phyloP scores from a whole-genome alignment of 2,888 invertebrate species.

The Perizoma affinitatum region DNA sequence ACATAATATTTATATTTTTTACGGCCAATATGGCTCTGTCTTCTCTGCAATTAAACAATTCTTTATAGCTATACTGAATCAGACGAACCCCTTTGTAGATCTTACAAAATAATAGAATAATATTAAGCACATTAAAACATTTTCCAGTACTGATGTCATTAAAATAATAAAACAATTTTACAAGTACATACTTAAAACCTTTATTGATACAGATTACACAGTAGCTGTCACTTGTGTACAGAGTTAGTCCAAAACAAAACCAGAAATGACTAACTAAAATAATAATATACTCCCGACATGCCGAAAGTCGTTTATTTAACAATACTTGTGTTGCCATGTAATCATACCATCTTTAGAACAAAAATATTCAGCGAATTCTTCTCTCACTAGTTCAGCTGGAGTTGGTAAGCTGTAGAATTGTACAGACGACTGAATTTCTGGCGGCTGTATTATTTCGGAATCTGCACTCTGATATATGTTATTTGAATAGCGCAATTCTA shows the following conservation, averaged over 20 bases:
- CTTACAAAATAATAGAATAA: slow-evolving; percentile 20
- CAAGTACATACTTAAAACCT: slow-evolving; percentile 24
- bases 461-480: slow-evolving; percentile 35
- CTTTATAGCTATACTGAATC: slow-evolving; percentile 15
- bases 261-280: slow-evolving; percentile 19
- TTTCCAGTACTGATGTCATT: slow-evolving; percentile 25
- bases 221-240: slow-evolving; percentile 24
- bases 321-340: slow-evolving; percentile 39
- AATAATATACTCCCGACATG: slow-evolving; percentile 19
- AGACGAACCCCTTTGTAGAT: slow-evolving; percentile 18
- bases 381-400: slow-evolving; percentile 39
- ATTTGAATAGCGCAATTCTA: slow-evolving; percentile 35
- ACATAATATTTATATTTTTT: slow-evolving; percentile 23
- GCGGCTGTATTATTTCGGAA: slow-evolving; percentile 36
- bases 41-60: slow-evolving; percentile 15
- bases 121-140: slow-evolving; percentile 23
- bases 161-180: slow-evolving; percentile 29
- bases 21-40: slow-evolving; percentile 18
- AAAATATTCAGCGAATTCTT: slow-evolving; percentile 39
- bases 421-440: slow-evolving; percentile 36
- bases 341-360: slow-evolving; percentile 39
- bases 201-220: slow-evolving; percentile 35
- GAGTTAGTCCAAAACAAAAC: slow-evolving; percentile 27
- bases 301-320: slow-evolving; percentile 25
- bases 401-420: slow-evolving; percentile 35